Base-by-base conservation (phyloP, 1,140 invertebrate genomes). In the Drosophila bipectinata region DNA sequence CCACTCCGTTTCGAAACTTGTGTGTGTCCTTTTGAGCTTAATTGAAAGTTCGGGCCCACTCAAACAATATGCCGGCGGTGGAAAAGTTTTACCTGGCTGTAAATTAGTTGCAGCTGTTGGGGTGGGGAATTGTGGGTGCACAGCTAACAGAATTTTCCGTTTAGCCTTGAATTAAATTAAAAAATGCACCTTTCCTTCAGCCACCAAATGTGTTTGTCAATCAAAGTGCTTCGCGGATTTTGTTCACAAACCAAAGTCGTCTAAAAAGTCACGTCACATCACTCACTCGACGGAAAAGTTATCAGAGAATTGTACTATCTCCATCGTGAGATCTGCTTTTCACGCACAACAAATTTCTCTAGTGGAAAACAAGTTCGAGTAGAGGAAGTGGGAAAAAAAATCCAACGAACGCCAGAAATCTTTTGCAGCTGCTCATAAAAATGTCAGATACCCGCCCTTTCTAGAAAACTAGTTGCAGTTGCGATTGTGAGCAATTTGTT, bases 341-440 rank as follows among this genome's bases (percentile, higher is more conserved):
- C 62, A 84, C 81, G 80, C 80, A 81, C 82, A 80, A 85, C 81
- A 84, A 85, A 81, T 77, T 83, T 81, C 58, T 64, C 8, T 69
- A 26, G 59, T 73, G 49, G 56, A 73, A 84, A 84, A 84, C 81
- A 85, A 81, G 76, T 67, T n/a, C 32, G 41, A 59, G 44, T 32
- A 62, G 54, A 41, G 49, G 37, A 72, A 49, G 57, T 34, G 54
- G 37, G 41, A 26, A 14, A 45, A 48, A 56, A 54, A 66, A 56
- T 28, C 53, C 34, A 74, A 67, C 37, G 45, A 84, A 72, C 32
- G 72, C 55, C 71, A 77, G 59, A 77, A 77, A 87, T 87, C 68
- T 81, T 87, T 73, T 81, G 77, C 80, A 84, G 80, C 78, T 85
- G 82, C 78, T 87, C 74, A 85, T 85, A 85, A 85, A 85, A 85